Evolutionary conservation across 1,140 invertebrate species (phyloP).

Genomic region (Bombus waltoni): DNA sequence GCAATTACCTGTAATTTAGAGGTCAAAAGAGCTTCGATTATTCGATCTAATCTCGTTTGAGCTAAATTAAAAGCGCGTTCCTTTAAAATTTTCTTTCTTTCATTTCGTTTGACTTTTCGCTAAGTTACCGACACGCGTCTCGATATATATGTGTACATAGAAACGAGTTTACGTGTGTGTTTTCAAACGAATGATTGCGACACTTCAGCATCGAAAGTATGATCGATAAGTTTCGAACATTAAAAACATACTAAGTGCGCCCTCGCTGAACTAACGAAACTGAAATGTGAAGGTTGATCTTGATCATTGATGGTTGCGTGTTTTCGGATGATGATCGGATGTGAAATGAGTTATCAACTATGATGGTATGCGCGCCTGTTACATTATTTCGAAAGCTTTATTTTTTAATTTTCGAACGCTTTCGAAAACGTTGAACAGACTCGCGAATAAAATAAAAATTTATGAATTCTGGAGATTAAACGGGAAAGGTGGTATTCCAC

Average conservation of each 20-base stretch:
- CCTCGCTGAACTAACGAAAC: background rate
- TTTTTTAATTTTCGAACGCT: background rate
- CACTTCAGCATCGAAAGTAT: background rate
- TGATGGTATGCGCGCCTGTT: background rate
- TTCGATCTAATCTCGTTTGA: slow-evolving; percentile 32
- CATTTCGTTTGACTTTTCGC: background rate
- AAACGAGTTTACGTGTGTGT: background rate
- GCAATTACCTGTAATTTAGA: slow-evolving; percentile 71
- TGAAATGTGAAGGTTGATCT: background rate
- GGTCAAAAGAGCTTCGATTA: slow-evolving; percentile 64
- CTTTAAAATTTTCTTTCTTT: slow-evolving; percentile 14
- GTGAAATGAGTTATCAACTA: slow-evolving; percentile 16
- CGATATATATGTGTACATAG: background rate
- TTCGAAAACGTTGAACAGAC: background rate
- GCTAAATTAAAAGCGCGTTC: background rate
- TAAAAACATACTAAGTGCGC: background rate
- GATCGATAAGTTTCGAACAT: background rate
- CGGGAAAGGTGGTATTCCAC: too few species aligned
- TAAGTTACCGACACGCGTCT: background rate
- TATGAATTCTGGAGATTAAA: background rate
- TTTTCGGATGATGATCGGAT: slow-evolving; percentile 25
- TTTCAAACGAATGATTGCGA: background rate
- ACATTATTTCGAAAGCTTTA: background rate
- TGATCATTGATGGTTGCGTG: background rate
- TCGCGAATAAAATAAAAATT: background rate